Evolutionary conservation across 2,113 vertebrate species (phyloP), one percentile per base, ranked within the genome.

Genomic region (Cacatua alba): DNA sequence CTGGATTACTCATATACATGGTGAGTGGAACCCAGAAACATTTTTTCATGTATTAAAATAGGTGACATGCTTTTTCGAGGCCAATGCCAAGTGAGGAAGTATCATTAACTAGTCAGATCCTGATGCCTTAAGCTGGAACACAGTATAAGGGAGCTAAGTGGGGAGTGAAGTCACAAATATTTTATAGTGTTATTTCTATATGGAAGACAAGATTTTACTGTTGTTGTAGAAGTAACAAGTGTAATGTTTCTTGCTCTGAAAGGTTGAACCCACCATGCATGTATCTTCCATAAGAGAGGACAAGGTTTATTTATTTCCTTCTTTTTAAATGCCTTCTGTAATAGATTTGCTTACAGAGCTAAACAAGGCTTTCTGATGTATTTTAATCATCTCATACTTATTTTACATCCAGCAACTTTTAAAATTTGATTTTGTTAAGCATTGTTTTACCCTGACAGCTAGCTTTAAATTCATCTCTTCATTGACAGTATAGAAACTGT

Each of bases 241-340:
- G 4, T 41, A 41, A 28, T 26, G 2, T 8, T 43, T 2, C 14
- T 49, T 59, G 11, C 6, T n/a, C 18, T 52, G 35, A 57, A 53
- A 79, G 2, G 13, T 26, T 68, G n/a, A 88, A 68, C 13, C 8
- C 10, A 75, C 7, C 3, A 7, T 11, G 16, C 3, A 6, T 44
- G 5, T 67, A 13, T 29, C 11, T 71, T 64, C 31, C 29, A 10
- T 9, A 39, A 46, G 3, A 53, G 4, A 44, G 15, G 18, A 33
- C 0, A 0, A 51, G 1, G 4, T 48, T 84, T 65, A 49, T 25
- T 39, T 84, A 6, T 41, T 65, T 72, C 5, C 2, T 70, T 55
- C 24, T 64, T 21, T 35, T 77, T 57, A 67, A 48, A 60, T 57
- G 41, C 3, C 7, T 69, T 39, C 13, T 0, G 0, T 26, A 62